Base-by-base conservation (phyloP, 2,113 vertebrate genomes). In the Pseudopodoces humilis region DNA sequence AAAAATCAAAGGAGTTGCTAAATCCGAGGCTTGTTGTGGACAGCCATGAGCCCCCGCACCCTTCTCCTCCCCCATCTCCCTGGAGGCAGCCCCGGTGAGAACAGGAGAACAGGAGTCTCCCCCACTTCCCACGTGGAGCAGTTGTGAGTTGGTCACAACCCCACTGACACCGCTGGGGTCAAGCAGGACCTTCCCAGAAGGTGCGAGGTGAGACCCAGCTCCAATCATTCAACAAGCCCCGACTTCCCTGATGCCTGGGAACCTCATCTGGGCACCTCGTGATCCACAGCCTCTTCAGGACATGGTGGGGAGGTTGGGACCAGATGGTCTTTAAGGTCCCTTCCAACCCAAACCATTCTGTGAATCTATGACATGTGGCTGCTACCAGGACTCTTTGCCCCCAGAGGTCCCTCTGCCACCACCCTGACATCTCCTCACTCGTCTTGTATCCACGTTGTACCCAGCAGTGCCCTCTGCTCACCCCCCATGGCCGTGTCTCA, bases 211-310 rank as follows among this genome's bases (percentile, higher is more conserved):
- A 82, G 62, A 31, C 18, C 44, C 43, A 21, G 49, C 31, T 55
- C 72, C 64, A 22, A 9, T 28, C 58, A 9, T 23, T 6, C 37
- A 5, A 11, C 8, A 11, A 16, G 35, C 30, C 21, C 30, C 1
- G 0, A 2, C 20, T 17, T 25, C 22, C 21, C 24, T 0, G 0
- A 0, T 6, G 15, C 56, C 50, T 30, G 50, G 59, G 23, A n/a
- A 8, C 37, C 39, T 10, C 10, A 7, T 20, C 7, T 4, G 27
- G 13, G 15, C 17, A 9, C 33, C 68, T 62, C 23, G 1, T 4
- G 35, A 55, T 37, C 81, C 70, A 28, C 63, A 77, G 6, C 22
- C 23, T 52, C n/a, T 12, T 25, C 28, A 21, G 35, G 52, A 47
- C 22, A 3, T 11, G 27, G 25, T 0, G 1, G 25, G 10, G 39